These are phyloP conservation scores for Microplitis manilae DNA, from an alignment of 2,888 invertebrate genomes.

Conservation along the genomic window DNA sequence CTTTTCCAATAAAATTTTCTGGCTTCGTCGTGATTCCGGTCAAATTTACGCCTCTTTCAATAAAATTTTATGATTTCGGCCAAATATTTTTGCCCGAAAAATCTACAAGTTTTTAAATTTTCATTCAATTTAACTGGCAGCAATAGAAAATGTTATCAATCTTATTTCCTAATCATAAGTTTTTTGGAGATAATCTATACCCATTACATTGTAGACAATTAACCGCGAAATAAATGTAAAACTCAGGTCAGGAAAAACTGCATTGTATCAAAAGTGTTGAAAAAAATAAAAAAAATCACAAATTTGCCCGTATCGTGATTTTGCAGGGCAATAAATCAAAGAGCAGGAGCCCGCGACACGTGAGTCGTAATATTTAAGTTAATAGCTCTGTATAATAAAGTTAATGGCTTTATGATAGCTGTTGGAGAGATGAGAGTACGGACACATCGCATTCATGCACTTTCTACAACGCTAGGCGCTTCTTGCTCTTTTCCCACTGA, in stretches of 20 bases:
- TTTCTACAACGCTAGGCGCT: constrained; percentile 32
- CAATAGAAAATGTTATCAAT: too few relatives aligned
- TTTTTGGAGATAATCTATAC: neutral
- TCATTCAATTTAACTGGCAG: too few relatives aligned
- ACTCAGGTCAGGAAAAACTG: neutral
- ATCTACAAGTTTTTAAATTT: too few relatives aligned
- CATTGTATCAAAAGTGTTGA: neutral
- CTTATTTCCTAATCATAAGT: neutral
- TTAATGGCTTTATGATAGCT: constrained; percentile 71
- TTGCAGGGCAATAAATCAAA: constrained; percentile 66
- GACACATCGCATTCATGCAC: constrained; percentile 43
- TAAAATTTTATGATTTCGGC: too few relatives aligned
- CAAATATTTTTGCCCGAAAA: too few relatives aligned
- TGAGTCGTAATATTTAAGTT: constrained; percentile 71
- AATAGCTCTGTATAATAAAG: constrained; percentile 71
- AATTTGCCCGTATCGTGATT: constrained; percentile 56
- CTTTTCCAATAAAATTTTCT: too few relatives aligned
- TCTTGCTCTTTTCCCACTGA: constrained; percentile 20
- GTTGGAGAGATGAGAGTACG: constrained; percentile 52
- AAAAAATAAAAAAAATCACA: constrained; percentile 27
- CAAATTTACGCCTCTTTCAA: too few relatives aligned
- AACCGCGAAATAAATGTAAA: constrained; percentile 6
- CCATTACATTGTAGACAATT: neutral
- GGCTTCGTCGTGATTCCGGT: too few relatives aligned
- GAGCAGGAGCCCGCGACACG: constrained; percentile 66